Evolutionary conservation across 2,888 invertebrate species (phyloP), one percentile per base, ranked within the genome.

Genomic region (Papilio elwesi): DNA sequence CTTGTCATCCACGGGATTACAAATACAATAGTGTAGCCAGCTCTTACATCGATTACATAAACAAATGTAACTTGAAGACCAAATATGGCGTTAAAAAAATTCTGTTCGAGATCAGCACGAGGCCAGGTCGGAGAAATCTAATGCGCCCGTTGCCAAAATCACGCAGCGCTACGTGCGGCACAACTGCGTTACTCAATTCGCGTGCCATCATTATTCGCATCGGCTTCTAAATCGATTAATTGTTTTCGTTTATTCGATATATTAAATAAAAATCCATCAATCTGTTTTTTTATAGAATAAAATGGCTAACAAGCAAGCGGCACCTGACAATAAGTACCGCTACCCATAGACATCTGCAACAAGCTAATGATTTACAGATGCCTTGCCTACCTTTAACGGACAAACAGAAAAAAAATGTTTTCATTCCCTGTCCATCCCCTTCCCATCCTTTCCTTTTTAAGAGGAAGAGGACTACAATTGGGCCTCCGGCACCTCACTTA

Each of bases 91-190:
- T n/a, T 62, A 62, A 62, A 43, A 43, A 43, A 43, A 62, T n/a
- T n/a, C n/a, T 62, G 38, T 38, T 43, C 5, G 59, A 62, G 59
- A 62, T 43, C 48, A 55, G 68, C 15, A 48, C 73, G 49, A 73
- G 73, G 73, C 51, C 52, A 47, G 73, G 68, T 69, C 64, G 26
- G 73, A 36, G 73, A 73, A 69, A 69, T 57, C 49, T 57, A 43
- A 68, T 43, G 47, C 48, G 65, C 7, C 10, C 43, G 59, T 47
- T 36, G 63, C 55, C 48, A 47, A 68, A 55, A 65, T n/a, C 68
- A 72, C 68, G 55, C 68, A 16, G 38, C 48, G 11, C 55, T 53
- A 68, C 72, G 68, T 73, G 55, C 66, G 3, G 53, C 47, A 15
- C 9, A 68, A 52, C n/a, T 5, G 38, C 2, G 8, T 51, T 65